Evolutionary conservation across 2,888 invertebrate genomes (phyloP).

Genomic region (Elysia crispata): DNA sequence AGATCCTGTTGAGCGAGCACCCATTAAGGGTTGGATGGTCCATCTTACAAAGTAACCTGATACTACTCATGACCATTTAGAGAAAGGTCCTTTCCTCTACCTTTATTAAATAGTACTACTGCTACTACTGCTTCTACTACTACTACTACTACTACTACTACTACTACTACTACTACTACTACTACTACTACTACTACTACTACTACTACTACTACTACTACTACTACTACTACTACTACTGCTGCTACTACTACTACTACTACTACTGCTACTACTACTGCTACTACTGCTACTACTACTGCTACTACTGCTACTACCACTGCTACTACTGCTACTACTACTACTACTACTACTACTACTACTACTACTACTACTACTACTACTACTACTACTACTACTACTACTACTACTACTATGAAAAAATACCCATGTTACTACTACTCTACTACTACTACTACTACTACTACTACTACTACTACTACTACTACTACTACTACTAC

Average conservation of each 20-base stretch:
- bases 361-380: conserved; percentile 36
- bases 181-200: background rate
- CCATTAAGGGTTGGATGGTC: too few species aligned
- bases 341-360: too few species aligned
- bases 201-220: background rate
- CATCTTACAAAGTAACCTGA: too few species aligned
- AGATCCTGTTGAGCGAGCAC: too few species aligned
- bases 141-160: too few species aligned
- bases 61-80: too few species aligned
- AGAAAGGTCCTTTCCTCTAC: too few species aligned
- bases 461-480: conserved; percentile 32
- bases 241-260: background rate
- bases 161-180: background rate
- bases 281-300: conserved; percentile 9
- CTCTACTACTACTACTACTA: too few species aligned
- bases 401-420: too few species aligned
- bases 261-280: background rate
- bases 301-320: background rate
- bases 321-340: conserved; percentile 10
- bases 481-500: conserved; percentile 37
- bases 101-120: background rate
- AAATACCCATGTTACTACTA: too few species aligned
- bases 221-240: conserved; percentile 3
- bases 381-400: conserved; percentile 29
- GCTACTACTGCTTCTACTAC: too few species aligned